phyloP scores from a whole-genome alignment of 2,113 vertebrate species.

The Chionis minor region DNA sequence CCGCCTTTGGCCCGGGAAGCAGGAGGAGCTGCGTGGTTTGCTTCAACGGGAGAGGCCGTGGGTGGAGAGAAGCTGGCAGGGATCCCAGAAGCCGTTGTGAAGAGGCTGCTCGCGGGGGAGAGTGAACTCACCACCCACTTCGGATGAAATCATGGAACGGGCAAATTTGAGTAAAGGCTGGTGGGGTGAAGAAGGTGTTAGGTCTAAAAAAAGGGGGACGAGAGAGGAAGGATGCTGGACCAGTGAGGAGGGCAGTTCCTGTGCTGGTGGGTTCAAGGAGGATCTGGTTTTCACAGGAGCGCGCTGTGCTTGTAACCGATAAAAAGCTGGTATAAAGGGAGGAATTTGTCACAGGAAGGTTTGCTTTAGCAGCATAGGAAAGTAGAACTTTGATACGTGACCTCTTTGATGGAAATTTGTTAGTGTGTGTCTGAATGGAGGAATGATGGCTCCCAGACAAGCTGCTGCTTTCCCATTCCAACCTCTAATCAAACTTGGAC shows the following conservation, averaged over 20 bases:
- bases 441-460: not conserved
- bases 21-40: conserved; percentile 9
- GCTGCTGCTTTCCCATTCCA: not conserved
- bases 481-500: not conserved
- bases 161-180: not conserved
- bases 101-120: conserved; percentile 38
- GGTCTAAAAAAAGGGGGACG: not conserved
- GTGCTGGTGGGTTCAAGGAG: not conserved
- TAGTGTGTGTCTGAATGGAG: not conserved
- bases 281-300: not conserved
- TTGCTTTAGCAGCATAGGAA: not conserved
- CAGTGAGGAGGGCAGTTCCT: not conserved
- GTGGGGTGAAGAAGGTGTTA: not conserved
- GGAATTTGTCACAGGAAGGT: not conserved
- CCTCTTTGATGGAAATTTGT: not conserved
- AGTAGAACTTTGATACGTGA: not conserved
- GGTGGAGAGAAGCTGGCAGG: conserved; percentile 57
- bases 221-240: not conserved
- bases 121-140: conserved; percentile 43
- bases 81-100: conserved; percentile 29
- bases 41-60: conserved; percentile 31
- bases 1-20: not conserved
- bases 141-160: conserved; percentile 32
- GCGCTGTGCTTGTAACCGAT: not conserved
- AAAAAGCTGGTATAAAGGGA: rapidly evolving